Evolutionary conservation across 2,888 invertebrate species (phyloP).

Genomic region (Scaptomyza tumidula): DNA sequence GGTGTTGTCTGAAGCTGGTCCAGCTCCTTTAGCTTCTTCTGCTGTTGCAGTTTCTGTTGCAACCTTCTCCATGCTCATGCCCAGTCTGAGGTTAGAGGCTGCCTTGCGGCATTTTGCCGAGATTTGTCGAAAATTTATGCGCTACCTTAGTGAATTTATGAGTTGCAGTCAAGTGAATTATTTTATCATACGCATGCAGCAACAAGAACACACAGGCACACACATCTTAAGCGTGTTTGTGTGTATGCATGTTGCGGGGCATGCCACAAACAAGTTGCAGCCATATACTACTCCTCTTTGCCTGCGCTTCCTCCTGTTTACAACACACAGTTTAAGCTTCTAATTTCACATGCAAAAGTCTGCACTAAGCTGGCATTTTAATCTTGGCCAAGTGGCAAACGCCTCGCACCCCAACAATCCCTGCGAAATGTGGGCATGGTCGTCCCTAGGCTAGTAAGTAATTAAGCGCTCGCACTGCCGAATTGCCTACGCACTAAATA

Average conservation of each 20-base stretch:
- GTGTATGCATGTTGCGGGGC: constrained; percentile 49
- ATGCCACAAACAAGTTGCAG: constrained; percentile 74
- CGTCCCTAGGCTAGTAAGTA: constrained; percentile 64
- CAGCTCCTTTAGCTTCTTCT: background rate
- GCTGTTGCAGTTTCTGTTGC: constrained; percentile 8
- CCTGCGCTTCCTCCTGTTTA: background rate
- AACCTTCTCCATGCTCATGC: constrained; percentile 6
- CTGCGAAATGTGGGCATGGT: constrained; percentile 47
- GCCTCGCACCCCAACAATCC: constrained; percentile 4
- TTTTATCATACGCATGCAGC: constrained; percentile 81
- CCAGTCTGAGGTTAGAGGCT: constrained; percentile 67
- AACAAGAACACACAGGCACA: constrained; percentile 49
- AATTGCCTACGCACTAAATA: constrained; percentile 79
- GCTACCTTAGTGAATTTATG: constrained; percentile 80
- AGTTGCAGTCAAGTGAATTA: constrained; percentile 81
- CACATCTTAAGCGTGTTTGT: constrained; percentile 8
- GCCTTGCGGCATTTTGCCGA: constrained; percentile 79
- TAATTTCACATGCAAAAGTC: constrained; percentile 81
- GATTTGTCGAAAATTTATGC: constrained; percentile 80
- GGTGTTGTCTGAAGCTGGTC: constrained; percentile 28
- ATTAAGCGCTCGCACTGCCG: constrained; percentile 70
- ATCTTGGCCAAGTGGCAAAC: constrained; percentile 70
- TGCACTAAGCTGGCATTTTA: constrained; percentile 80
- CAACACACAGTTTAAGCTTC: constrained; percentile 69
- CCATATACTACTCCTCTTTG: constrained; percentile 16